Conservation (phyloP, 2,888 invertebrate species). For the Chloroclysta siterata region DNA sequence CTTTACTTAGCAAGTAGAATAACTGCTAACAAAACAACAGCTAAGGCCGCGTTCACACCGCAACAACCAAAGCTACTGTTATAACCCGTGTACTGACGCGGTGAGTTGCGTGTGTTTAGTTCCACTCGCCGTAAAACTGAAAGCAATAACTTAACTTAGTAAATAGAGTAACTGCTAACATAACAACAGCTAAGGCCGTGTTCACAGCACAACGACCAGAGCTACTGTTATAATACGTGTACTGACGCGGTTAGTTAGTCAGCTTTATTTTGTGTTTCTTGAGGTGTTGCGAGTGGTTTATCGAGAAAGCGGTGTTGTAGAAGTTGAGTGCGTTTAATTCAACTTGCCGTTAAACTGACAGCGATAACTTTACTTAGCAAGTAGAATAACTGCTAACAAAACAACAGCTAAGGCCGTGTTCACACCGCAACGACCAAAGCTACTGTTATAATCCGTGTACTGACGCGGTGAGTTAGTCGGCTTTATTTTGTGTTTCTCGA, state of each 20-base stretch:
- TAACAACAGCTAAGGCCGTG: slow-evolving; percentile 18
- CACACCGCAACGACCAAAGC: slow-evolving; percentile 20
- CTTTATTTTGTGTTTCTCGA: slow-evolving; percentile 76
- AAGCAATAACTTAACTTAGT: neutral
- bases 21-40: slow-evolving; percentile 16
- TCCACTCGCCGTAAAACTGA: neutral
- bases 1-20: too few species aligned
- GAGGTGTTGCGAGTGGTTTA: slow-evolving; percentile 66
- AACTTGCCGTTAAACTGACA: slow-evolving; percentile 50
- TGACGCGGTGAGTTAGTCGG: slow-evolving; percentile 73
- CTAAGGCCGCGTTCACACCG: slow-evolving; percentile 18
- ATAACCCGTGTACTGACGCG: slow-evolving; percentile 68
- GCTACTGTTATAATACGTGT: slow-evolving; percentile 60
- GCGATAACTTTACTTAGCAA: too few species aligned
- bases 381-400: slow-evolving; percentile 11
- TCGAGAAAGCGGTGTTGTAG: slow-evolving; percentile 65
- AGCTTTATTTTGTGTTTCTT: slow-evolving; percentile 77
- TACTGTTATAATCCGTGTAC: slow-evolving; percentile 61
- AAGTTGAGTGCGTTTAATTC: slow-evolving; percentile 71
- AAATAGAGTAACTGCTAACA: slow-evolving; percentile 16
- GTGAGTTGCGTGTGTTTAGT: slow-evolving; percentile 66
- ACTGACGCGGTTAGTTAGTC: slow-evolving; percentile 70
- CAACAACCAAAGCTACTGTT: slow-evolving; percentile 37
- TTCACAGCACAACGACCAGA: slow-evolving; percentile 9
- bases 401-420: slow-evolving; percentile 20